Evolutionary conservation across 2,888 invertebrate genomes (phyloP), one percentile per base, ranked within the genome.

Genomic region (Drosophila neotestacea): DNA sequence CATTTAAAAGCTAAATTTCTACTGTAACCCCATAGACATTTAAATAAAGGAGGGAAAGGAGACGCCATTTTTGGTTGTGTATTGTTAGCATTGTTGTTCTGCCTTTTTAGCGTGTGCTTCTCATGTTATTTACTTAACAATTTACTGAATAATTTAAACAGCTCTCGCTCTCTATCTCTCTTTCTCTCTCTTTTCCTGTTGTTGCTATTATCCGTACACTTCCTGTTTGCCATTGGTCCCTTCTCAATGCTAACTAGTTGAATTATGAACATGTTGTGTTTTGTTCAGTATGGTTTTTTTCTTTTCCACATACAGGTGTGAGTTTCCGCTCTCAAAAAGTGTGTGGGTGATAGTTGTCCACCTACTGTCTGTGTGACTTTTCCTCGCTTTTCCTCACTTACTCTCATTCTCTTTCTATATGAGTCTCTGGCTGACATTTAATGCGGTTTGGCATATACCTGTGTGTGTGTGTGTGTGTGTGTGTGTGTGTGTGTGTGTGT

Each of bases 91-190:
- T 61, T 60, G 67, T 59, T 28, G 13, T 67, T 78, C 68, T 78
- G 68, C 58, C 81, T 85, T 84, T 85, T 87, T 73, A 85, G 72
- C 81, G 81, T 79, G 86, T 30, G 54, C 69, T 64, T 58, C 70
- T 70, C 79, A 71, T 89, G 88, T 81, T 88, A 88, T 88, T 89
- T 89, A 88, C 84, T 88, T 81, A 83, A 87, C 85, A 88, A 88
- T 88, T 88, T 88, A 77, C 81, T 89, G 88, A 86, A 88, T 89
- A 88, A 88, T 88, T 89, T 88, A 89, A 83, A 74, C 74, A 73
- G 72, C 63, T 69, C 38, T 41, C 34, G 13, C 30, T 51, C 42
- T 42, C 6, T 13, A 27, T 28, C n/a, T 10, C 10, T 6, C 36
- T 16, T 4, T 54, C 36, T 41, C 16, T 39, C 13, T 44, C 6